Evolutionary conservation across 2,888 invertebrate species (phyloP).

Genomic region (Hoplodrina blanda): DNA sequence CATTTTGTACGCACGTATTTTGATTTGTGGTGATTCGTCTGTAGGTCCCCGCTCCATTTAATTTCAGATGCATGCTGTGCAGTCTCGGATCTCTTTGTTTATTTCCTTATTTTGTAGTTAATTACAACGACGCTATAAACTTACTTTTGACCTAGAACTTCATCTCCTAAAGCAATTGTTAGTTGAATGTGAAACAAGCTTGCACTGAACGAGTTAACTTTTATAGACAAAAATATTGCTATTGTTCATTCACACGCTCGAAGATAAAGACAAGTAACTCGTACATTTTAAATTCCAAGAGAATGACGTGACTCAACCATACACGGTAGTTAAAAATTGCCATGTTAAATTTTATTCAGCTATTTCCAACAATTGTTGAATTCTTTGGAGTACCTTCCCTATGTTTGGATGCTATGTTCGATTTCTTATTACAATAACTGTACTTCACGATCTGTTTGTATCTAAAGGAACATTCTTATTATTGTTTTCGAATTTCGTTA

Average conservation of each 20-base stretch:
- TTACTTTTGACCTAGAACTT: constrained; percentile 13
- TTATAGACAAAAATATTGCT: constrained; percentile 35
- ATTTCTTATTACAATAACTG: constrained; percentile 45
- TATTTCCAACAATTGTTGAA: constrained; percentile 46
- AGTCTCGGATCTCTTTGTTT: constrained; percentile 6
- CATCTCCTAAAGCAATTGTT: constrained; percentile 14
- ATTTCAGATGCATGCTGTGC: constrained; percentile 40
- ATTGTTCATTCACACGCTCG: constrained; percentile 62
- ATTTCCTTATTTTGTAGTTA: constrained; percentile 12
- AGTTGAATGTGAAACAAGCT: constrained; percentile 5
- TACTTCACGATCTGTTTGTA: constrained; percentile 56
- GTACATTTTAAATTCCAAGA: constrained; percentile 54
- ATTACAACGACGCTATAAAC: constrained; percentile 5
- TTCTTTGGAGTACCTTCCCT: constrained; percentile 34
- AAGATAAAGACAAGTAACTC: constrained; percentile 49
- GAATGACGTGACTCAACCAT: constrained; percentile 52
- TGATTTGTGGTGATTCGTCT: constrained; percentile 41
- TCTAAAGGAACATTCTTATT: constrained; percentile 49
- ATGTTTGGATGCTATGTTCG: constrained; percentile 33
- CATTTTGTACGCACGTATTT: constrained; percentile 59
- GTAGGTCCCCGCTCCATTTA: constrained; percentile 26
- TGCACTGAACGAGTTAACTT: constrained; percentile 30
- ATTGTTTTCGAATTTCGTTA: constrained; percentile 22
- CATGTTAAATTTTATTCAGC: constrained; percentile 60
- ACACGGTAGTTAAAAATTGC: constrained; percentile 50